Base-by-base conservation (phyloP, 2,888 invertebrate genomes). In the Acleris laterana region DNA sequence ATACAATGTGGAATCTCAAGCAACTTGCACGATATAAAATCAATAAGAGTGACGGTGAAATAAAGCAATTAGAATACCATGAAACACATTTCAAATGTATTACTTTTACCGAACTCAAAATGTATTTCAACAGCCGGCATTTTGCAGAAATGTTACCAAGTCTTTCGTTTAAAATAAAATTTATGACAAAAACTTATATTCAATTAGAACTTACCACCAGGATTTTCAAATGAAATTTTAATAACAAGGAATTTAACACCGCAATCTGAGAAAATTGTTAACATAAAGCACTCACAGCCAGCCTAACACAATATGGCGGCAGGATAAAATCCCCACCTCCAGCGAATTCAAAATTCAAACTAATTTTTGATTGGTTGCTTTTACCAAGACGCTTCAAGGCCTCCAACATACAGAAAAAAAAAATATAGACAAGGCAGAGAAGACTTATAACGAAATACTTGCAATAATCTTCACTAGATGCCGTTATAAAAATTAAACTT, bases 251-350 rank as follows among this genome's bases (percentile, higher is more conserved):
- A 87, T 84, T 87, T 83, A 86, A 57, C 92, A 93, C 92, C 80
- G 80, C 79, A 85, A 83, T 75, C 78, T 77, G 77, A 56, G 79
- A 85, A 83, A 81, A 75, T 74, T 71, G 80, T 83, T 89, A 91
- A 91, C 91, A 88, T 84, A 76, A 78, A 89, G 88, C 89, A 92
- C 90, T 85, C 89, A 90, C 89, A 89, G 91, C 62, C 71, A 89
- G 91, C 89, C 81, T 83, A 85, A 87, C 89, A 91, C 92, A 93
- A 92, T 93, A 93, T 92, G 92, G 92, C 92, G 92, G 90, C 89
- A 84, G 86, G 83, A 84, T 78, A 75, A 85, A 85, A 88, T 89
- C 92, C 89, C 92, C 91, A 87, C 91, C 89, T 87, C 81, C 80
- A 88, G 86, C 81, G 82, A 85, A 88, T 90, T 91, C 82, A 89